Evolutionary conservation across 2,113 vertebrate species (phyloP).

Genomic region (Leptosomus discolor): DNA sequence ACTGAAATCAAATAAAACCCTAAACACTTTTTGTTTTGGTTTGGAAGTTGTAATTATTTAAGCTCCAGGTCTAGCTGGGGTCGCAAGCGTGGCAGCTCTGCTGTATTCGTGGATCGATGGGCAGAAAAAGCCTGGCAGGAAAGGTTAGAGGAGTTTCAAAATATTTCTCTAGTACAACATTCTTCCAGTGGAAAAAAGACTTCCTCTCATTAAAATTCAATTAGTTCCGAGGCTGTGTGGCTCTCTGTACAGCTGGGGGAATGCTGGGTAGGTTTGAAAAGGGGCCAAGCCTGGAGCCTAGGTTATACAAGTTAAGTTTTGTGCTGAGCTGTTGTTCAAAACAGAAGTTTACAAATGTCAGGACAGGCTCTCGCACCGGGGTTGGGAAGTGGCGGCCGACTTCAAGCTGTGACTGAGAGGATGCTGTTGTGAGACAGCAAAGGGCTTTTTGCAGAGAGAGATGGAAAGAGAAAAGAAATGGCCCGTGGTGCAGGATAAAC

Average conservation of each 20-base stretch:
- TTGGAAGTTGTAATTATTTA: neutral
- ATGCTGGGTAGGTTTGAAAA: neutral
- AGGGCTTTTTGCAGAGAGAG: neutral
- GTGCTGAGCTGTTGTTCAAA: neutral
- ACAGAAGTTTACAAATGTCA: neutral
- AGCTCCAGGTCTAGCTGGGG: neutral
- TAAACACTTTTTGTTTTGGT: neutral
- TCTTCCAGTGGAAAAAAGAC: slow-evolving; percentile 9
- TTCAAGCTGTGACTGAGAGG: neutral
- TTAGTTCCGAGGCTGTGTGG: neutral
- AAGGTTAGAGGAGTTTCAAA: neutral
- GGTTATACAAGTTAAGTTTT: neutral
- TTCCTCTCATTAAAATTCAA: slow-evolving; percentile 49
- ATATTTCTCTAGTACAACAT: neutral
- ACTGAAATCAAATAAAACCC: neutral
- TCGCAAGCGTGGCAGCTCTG: neutral
- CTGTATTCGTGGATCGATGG: fast-evolving
- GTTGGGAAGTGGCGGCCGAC: neutral
- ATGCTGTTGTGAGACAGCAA: neutral
- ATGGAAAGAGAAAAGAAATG: neutral
- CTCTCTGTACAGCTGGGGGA: slow-evolving; percentile 22
- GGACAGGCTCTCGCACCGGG: neutral
- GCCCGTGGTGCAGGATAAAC: neutral
- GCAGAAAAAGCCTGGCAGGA: neutral
- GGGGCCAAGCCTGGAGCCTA: neutral